A percentile compares a stretch with the other conserved stretches of the same genome.
Conservation (phyloP, 2,888 invertebrate genomes). For the Trachelus iudaicus region DNA sequence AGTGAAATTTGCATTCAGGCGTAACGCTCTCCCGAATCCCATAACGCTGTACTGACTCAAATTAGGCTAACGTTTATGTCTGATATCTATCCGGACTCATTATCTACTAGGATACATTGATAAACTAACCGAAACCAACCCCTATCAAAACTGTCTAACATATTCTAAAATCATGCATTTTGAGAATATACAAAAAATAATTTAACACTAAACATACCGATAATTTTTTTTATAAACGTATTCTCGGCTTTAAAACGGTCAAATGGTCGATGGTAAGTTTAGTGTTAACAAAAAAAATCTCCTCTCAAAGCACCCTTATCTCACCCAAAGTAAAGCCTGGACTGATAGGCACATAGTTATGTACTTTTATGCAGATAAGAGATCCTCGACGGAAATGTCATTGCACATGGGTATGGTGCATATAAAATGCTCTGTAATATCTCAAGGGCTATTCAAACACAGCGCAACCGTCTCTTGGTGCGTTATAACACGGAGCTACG, state of each 20-base stretch:
- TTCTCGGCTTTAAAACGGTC: no score
- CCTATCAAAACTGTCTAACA: background rate
- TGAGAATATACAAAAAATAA: background rate
- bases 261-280: no score
- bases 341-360: background rate
- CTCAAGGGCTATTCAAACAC: constrained; percentile 9
- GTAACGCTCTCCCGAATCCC: background rate
- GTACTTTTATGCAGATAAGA: background rate
- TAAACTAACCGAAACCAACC: background rate
- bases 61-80: background rate
- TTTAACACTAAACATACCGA: no score
- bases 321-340: background rate
- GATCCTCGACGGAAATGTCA: background rate
- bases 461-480: background rate
- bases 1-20: background rate
- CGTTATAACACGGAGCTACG: constrained; percentile 1
- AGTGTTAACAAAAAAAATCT: background rate
- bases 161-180: background rate
- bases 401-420: background rate
- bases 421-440: background rate
- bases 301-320: background rate
- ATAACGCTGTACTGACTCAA: background rate
- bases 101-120: background rate
- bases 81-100: background rate
- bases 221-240: no score